Evolutionary conservation across 2,113 vertebrate species (phyloP).

Genomic region (Dascyllus trimaculatus): DNA sequence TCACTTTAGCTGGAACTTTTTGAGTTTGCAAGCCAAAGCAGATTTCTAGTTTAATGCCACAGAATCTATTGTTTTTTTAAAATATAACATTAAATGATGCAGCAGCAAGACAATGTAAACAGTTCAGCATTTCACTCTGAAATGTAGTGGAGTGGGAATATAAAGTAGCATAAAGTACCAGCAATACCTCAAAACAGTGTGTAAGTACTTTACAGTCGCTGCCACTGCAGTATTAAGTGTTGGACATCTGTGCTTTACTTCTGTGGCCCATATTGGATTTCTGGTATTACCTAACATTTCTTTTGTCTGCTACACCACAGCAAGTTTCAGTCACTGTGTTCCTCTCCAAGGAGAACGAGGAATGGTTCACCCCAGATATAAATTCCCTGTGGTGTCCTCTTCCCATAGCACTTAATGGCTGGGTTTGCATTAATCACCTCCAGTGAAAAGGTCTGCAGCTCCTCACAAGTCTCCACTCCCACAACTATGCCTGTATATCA

Average conservation of each 20-base stretch:
- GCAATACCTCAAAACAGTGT: neutral
- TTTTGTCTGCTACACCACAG: constrained; percentile 21
- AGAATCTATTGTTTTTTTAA: neutral
- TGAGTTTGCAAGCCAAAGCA: no score
- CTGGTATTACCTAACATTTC: constrained; percentile 25
- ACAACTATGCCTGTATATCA: constrained; percentile 71
- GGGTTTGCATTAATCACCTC: constrained; percentile 76
- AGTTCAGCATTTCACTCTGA: neutral
- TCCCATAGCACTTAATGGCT: constrained; percentile 50
- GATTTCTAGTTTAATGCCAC: no score
- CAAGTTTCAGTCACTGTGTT: constrained; percentile 48
- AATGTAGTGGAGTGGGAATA: neutral
- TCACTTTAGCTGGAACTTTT: no score
- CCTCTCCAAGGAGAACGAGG: constrained; percentile 65
- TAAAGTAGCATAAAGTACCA: neutral
- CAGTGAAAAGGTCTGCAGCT: constrained; percentile 77
- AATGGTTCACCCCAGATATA: constrained; percentile 59
- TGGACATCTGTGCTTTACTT: neutral
- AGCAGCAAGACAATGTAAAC: no score
- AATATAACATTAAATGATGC: no score
- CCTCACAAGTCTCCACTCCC: constrained; percentile 61
- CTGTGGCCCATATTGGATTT: neutral
- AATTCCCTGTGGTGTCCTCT: constrained; percentile 64
- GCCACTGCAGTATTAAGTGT: neutral
- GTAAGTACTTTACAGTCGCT: neutral